A percentile compares a stretch with the other conserved stretches of the same genome.
phyloP scores from a whole-genome alignment of 2,888 invertebrate genomes.

The Polietes domitor region DNA sequence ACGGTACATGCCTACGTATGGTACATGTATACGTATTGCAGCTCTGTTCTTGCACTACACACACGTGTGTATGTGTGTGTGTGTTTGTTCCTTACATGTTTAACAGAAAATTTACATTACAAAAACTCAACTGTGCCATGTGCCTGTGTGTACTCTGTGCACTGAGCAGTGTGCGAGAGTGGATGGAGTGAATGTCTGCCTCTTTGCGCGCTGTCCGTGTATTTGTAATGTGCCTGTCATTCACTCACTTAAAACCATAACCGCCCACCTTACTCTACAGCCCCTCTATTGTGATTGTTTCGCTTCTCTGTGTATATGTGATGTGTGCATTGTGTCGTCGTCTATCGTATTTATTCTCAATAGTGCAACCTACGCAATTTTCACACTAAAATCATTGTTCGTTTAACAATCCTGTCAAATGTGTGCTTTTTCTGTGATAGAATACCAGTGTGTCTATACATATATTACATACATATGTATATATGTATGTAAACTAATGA shows the following conservation, averaged over 20 bases:
- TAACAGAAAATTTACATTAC: constrained; percentile 29
- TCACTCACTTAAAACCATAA: constrained; percentile 32
- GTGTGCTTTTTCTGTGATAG: constrained; percentile 41
- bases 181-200: neutral
- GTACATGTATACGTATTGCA: neutral
- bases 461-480: too few relatives aligned
- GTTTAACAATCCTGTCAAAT: constrained; percentile 51
- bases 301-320: neutral
- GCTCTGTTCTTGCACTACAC: neutral
- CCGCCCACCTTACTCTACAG: neutral
- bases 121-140: constrained; percentile 16
- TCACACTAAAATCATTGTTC: constrained; percentile 56
- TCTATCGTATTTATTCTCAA: constrained; percentile 41
- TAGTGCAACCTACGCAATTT: constrained; percentile 51
- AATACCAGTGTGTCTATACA: too few relatives aligned
- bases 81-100: constrained; percentile 28
- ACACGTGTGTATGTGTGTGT: too few relatives aligned
- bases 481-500: too few relatives aligned
- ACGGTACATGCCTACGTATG: neutral
- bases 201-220: neutral
- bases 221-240: constrained; percentile 18
- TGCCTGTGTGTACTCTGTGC: neutral
- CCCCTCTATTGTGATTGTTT: neutral
- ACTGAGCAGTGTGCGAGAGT: neutral
- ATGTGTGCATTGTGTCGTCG: neutral